Conservation (phyloP, 2,113 vertebrate genomes). For the Excalfactoria chinensis region DNA sequence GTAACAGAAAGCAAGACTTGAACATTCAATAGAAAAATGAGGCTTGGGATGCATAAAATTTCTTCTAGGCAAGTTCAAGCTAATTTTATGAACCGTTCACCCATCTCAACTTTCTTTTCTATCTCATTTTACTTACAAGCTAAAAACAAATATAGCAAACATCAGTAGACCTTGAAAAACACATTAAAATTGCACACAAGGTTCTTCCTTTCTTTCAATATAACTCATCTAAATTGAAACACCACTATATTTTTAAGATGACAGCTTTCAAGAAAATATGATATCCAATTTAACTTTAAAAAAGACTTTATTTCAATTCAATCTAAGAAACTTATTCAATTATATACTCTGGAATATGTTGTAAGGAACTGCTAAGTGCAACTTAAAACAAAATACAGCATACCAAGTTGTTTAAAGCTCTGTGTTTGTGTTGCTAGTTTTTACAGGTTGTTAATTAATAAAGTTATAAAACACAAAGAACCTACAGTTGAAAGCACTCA, state of each 20-base stretch:
- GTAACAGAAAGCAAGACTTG: slow-evolving; percentile 17
- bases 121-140: slow-evolving; percentile 49
- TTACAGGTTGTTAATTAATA: not conserved
- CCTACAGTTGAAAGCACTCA: not conserved
- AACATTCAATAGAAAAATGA: slow-evolving; percentile 50
- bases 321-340: slow-evolving; percentile 4
- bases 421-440: not conserved
- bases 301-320: not conserved
- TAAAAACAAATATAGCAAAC: slow-evolving; percentile 62
- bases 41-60: slow-evolving; percentile 52
- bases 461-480: not conserved
- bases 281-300: slow-evolving; percentile 19
- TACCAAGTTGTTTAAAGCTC: not conserved
- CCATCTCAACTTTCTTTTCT: slow-evolving; percentile 56
- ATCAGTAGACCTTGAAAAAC: slow-evolving; percentile 67
- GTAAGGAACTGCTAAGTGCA: not conserved
- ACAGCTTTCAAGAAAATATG: slow-evolving; percentile 39
- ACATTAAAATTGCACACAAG: slow-evolving; percentile 21
- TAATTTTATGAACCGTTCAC: slow-evolving; percentile 65
- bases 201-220: slow-evolving; percentile 17
- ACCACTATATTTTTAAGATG: slow-evolving; percentile 28
- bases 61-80: slow-evolving; percentile 67
- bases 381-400: not conserved
- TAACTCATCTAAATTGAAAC: slow-evolving; percentile 49
- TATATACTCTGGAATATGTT: not conserved